Base-by-base conservation (phyloP, 2,113 vertebrate species). In the Calidris pygmaea region DNA sequence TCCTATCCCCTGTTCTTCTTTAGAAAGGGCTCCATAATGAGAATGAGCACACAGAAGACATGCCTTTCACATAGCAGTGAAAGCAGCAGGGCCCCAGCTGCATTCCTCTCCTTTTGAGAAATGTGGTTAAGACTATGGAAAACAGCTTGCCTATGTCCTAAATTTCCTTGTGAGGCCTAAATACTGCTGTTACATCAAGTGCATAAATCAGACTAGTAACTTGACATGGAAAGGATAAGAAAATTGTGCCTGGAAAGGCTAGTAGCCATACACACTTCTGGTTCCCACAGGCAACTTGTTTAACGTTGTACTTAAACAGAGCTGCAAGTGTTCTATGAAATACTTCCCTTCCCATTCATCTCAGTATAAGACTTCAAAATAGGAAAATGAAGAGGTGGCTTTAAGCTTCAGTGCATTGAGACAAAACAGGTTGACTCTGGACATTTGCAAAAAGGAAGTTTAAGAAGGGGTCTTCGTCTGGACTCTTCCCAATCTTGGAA, bases 81-180 rank as follows among this genome's bases (percentile, higher is more conserved):
- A 41, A 41, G 39, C 39, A 41, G 39, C 0, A 0, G 29, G 3
- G 4, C 1, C 23, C 20, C 13, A 6, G 14, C 6, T 86, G 35
- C 1, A 32, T 37, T 79, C 62, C 34, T 58, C 32, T 75, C 12
- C 10, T 78, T 75, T 32, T 30, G 7, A 92, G n/a, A 75, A 82
- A 65, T 29, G 22, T 47, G 14, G 29, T 11, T 56, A 39, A 58
- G 21, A 58, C 20, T 58, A 21, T 11, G 32, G 26, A 47, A 62
- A 84, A 35, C 13, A 74, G 7, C 15, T 52, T 75, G 15, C 13
- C 77, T 37, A 19, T 11, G 4, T 37, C 45, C 29, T 75, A 50
- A 41, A 67, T 78, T 75, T 84, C 29, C 34, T 59, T 58, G 23
- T 63, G 23, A 84, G 65, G 26, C 15, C 16, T 29, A 95, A 82